Conservation (phyloP, 2,888 invertebrate genomes). For the Liodrosophila aerea region DNA sequence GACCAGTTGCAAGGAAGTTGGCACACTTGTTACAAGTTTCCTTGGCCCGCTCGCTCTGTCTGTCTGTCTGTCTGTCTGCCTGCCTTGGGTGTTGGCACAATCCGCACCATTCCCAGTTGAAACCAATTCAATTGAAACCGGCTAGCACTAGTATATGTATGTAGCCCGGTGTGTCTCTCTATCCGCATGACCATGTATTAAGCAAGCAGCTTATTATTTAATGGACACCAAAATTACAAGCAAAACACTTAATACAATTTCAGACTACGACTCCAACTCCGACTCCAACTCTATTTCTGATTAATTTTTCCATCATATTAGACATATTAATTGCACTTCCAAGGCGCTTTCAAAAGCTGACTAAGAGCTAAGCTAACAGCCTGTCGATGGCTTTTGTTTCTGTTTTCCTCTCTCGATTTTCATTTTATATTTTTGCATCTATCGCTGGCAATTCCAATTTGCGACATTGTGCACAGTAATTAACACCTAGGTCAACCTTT, state of each 20-base stretch:
- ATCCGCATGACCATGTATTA: slow-evolving; percentile 27
- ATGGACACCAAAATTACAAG: slow-evolving; percentile 32
- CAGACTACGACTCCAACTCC: slow-evolving; percentile 18
- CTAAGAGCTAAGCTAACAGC: background rate
- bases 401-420: too few species aligned
- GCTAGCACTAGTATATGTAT: slow-evolving; percentile 19
- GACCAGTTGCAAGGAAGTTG: slow-evolving; percentile 67
- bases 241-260: slow-evolving; percentile 14
- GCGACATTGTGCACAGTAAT: slow-evolving; percentile 33
- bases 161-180: slow-evolving; percentile 1
- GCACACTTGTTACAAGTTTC: slow-evolving; percentile 66
- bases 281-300: slow-evolving; percentile 20
- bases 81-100: slow-evolving; percentile 54
- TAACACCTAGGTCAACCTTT: slow-evolving; percentile 37
- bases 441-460: slow-evolving; percentile 10
- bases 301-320: slow-evolving; percentile 19
- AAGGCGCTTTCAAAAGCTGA: slow-evolving; percentile 21
- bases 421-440: background rate
- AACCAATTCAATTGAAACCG: slow-evolving; percentile 45
- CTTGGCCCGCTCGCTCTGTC: slow-evolving; percentile 36
- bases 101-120: slow-evolving; percentile 21
- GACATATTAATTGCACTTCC: slow-evolving; percentile 29
- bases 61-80: too few species aligned
- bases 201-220: slow-evolving; percentile 65
- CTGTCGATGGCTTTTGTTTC: slow-evolving; percentile 3